Evolutionary conservation across 2,888 invertebrate genomes (phyloP).

Genomic region (Limenitis camilla): DNA sequence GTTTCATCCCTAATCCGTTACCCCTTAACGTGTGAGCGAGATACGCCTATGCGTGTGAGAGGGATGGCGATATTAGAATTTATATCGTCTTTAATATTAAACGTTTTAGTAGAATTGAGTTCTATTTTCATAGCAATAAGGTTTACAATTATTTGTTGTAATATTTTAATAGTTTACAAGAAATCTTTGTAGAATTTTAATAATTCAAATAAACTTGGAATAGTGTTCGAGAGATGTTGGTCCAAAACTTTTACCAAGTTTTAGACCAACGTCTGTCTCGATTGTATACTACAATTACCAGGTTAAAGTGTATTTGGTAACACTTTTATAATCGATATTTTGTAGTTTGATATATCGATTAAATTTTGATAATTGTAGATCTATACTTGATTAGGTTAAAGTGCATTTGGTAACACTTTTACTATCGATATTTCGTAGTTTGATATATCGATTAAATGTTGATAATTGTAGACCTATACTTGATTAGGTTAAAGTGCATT

Average conservation of each 20-base stretch:
- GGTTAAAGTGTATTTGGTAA: no score
- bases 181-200: neutral
- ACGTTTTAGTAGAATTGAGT: neutral
- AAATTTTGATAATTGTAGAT: no score
- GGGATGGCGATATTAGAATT: neutral
- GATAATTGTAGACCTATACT: no score
- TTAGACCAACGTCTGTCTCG: no score
- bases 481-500: no score
- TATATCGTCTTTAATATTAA: neutral
- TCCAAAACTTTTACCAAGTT: neutral
- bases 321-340: no score
- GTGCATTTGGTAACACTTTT: no score
- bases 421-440: no score
- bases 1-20: neutral
- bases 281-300: no score
- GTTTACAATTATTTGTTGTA: neutral
- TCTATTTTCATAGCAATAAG: neutral
- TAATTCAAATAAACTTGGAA: neutral
- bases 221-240: neutral
- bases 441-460: no score
- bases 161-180: neutral
- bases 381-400: no score
- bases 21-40: neutral
- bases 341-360: no score
- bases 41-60: neutral